Evolutionary conservation across 2,888 invertebrate genomes (phyloP).

Genomic region (Nomada goodeniana): DNA sequence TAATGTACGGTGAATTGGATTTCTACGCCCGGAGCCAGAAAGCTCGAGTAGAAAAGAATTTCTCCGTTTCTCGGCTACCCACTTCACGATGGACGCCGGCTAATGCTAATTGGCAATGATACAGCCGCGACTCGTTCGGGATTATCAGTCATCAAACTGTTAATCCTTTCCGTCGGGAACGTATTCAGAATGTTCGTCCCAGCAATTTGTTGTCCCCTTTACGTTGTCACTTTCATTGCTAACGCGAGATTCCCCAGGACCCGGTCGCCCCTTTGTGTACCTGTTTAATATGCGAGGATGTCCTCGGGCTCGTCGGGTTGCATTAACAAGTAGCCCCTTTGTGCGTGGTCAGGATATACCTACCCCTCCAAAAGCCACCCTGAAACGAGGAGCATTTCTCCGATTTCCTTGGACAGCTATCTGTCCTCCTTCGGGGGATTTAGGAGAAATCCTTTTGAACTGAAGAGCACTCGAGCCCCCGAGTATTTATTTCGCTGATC

Average conservation of each 20-base stretch:
- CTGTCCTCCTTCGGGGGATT: neutral
- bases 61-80: neutral
- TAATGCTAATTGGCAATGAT: slow-evolving; percentile 57
- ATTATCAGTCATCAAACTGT: slow-evolving; percentile 33
- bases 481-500: slow-evolving; percentile 58
- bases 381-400: slow-evolving; percentile 2
- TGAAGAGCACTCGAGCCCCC: slow-evolving; percentile 19
- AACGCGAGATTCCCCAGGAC: slow-evolving; percentile 1
- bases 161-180: slow-evolving; percentile 44
- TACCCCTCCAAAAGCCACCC: slow-evolving; percentile 42
- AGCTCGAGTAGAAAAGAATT: slow-evolving; percentile 22
- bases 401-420: slow-evolving; percentile 10
- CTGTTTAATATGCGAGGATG: slow-evolving; percentile 59
- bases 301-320: slow-evolving; percentile 14
- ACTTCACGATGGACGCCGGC: neutral
- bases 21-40: slow-evolving; percentile 45
- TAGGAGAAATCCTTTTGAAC: slow-evolving; percentile 27
- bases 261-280: slow-evolving; percentile 39
- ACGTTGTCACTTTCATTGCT: neutral
- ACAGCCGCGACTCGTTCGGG: slow-evolving; percentile 9
- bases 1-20: slow-evolving; percentile 27
- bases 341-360: slow-evolving; percentile 13
- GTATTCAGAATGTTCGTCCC: slow-evolving; percentile 13
- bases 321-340: slow-evolving; percentile 53
- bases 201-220: neutral